Evolutionary conservation across 2,888 invertebrate genomes (phyloP).

Genomic region (Cyclophora punctaria): DNA sequence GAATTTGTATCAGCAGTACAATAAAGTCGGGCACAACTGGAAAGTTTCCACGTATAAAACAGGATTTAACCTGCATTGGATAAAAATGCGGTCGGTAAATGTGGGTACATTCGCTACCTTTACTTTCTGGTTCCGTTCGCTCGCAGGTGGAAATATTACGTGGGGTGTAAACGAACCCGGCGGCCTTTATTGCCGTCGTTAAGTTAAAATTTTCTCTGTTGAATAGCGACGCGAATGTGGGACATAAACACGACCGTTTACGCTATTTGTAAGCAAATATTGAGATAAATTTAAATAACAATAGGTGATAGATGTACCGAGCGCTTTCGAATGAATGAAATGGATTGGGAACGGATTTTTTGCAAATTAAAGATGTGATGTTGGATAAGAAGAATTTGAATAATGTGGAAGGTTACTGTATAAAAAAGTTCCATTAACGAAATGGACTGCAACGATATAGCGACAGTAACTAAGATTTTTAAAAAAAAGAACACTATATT

Average conservation of each 20-base stretch:
- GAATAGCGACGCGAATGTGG: slow-evolving; percentile 50
- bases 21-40: slow-evolving; percentile 19
- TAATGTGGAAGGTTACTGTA: too few species aligned
- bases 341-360: too few species aligned
- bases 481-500: too few species aligned
- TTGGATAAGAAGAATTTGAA: too few species aligned
- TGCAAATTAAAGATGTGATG: too few species aligned
- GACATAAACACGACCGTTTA: slow-evolving; percentile 52
- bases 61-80: slow-evolving; percentile 28
- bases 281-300: slow-evolving; percentile 27
- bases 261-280: slow-evolving; percentile 51
- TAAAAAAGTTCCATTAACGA: too few species aligned
- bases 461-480: too few species aligned
- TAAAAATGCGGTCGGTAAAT: slow-evolving; percentile 30
- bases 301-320: too few species aligned
- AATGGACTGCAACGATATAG: too few species aligned
- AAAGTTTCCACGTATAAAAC: slow-evolving; percentile 34
- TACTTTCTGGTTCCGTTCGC: slow-evolving; percentile 45
- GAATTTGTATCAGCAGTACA: slow-evolving; percentile 15
- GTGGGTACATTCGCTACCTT: slow-evolving; percentile 32
- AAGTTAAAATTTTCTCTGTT: slow-evolving; percentile 60
- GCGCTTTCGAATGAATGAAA: too few species aligned
- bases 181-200: slow-evolving; percentile 57
- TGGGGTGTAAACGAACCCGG: slow-evolving; percentile 54
- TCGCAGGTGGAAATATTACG: slow-evolving; percentile 49